Evolutionary conservation across 1,140 invertebrate genomes (phyloP).

Genomic region (Drosophila ogumai): DNA sequence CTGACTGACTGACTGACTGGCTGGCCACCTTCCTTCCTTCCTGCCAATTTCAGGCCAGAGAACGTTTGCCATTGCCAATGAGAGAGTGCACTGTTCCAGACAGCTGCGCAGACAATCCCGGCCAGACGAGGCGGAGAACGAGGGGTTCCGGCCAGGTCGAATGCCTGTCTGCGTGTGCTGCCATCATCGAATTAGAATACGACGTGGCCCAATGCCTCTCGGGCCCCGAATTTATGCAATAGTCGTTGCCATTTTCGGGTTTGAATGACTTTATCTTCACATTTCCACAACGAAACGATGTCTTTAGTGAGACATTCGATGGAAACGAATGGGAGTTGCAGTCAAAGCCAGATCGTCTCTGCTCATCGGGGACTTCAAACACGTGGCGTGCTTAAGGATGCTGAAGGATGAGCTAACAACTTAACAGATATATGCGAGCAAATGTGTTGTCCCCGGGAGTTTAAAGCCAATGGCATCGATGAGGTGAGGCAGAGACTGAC

Average conservation of each 20-base stretch:
- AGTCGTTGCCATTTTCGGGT: constrained; percentile 58
- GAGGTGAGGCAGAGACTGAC: constrained; percentile 3
- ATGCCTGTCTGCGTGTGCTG: constrained; percentile 39
- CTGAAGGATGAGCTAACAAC: constrained; percentile 13
- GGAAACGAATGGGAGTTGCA: constrained; percentile 38
- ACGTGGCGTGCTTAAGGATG: constrained; percentile 13
- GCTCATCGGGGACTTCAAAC: constrained; percentile 10
- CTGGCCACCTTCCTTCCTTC: constrained; percentile 23
- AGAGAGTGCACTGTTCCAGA: constrained; percentile 71
- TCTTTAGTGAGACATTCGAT: constrained; percentile 57
- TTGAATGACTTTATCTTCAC: constrained; percentile 66
- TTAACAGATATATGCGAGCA: background rate
- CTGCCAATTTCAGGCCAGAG: constrained; percentile 22
- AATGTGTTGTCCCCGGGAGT: background rate
- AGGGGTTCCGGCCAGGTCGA: constrained; percentile 21
- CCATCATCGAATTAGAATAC: constrained; percentile 56
- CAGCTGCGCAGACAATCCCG: constrained; percentile 60
- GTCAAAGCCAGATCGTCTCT: background rate
- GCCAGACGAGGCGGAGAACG: constrained; percentile 6
- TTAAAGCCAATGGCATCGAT: constrained; percentile 6
- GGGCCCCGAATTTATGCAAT: constrained; percentile 65
- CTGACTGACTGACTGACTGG: constrained; percentile 5
- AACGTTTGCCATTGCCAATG: constrained; percentile 56
- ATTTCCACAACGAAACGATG: constrained; percentile 59
- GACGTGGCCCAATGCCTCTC: constrained; percentile 28